phyloP scores from a whole-genome alignment of 2,888 invertebrate species.

The Lobophora halterata region DNA sequence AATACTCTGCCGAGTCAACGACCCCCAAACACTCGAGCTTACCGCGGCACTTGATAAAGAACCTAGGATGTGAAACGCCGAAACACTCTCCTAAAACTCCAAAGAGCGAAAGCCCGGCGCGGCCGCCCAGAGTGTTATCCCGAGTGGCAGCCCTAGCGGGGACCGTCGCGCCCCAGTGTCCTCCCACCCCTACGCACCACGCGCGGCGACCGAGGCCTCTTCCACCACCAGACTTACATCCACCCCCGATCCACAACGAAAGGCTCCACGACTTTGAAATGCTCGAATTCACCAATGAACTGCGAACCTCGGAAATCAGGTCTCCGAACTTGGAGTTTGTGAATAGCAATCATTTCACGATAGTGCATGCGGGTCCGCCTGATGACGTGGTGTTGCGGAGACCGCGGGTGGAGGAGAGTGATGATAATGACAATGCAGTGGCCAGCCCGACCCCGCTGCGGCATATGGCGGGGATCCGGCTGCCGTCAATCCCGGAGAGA shows the following conservation, averaged over 20 bases:
- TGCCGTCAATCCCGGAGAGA: slow-evolving; percentile 91
- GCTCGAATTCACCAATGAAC: slow-evolving; percentile 72
- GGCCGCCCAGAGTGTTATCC: slow-evolving; percentile 83
- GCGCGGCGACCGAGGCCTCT: slow-evolving; percentile 84
- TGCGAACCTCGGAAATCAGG: slow-evolving; percentile 75
- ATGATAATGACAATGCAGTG: slow-evolving; percentile 70
- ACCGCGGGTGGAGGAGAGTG: slow-evolving; percentile 64
- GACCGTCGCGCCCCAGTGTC: slow-evolving; percentile 83
- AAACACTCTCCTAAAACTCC: slow-evolving; percentile 65
- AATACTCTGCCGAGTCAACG: slow-evolving; percentile 66
- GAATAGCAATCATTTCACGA: slow-evolving; percentile 80
- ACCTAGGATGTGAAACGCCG: slow-evolving; percentile 67
- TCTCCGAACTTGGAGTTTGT: slow-evolving; percentile 79
- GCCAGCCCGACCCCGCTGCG: slow-evolving; percentile 83
- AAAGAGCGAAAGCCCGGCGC: slow-evolving; percentile 61
- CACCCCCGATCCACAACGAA: slow-evolving; percentile 71
- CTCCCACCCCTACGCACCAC: slow-evolving; percentile 94
- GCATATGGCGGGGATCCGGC: slow-evolving; percentile 86
- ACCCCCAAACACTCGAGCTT: slow-evolving; percentile 73
- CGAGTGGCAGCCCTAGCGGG: slow-evolving; percentile 82
- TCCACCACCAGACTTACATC: slow-evolving; percentile 79
- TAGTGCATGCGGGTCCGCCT: slow-evolving; percentile 74
- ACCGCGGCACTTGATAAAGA: slow-evolving; percentile 68
- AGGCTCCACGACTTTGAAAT: slow-evolving; percentile 71
- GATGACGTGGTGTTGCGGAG: slow-evolving; percentile 74